A percentile compares a stretch with the other conserved stretches of the same genome.
Conservation (phyloP, 2,113 vertebrate species). For the Haliaeetus leucogaster region DNA sequence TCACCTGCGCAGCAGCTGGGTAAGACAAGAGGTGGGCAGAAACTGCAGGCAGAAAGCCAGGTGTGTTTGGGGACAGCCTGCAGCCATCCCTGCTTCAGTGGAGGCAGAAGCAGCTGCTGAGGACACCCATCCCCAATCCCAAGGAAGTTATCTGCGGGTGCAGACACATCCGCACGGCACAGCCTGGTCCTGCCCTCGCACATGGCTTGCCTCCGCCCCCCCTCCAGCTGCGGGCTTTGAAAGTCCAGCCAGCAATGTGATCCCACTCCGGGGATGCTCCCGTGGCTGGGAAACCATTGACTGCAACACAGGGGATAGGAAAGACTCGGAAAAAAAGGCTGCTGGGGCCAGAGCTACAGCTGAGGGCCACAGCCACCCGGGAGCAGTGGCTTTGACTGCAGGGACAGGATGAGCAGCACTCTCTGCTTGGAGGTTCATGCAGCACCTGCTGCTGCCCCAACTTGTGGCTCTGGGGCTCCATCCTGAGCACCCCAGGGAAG, state of each 20-base stretch:
- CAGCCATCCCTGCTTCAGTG: not conserved
- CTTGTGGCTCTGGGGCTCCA: not conserved
- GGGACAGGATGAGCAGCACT: rapidly evolving
- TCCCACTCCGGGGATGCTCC: not conserved
- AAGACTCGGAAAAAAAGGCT: not conserved
- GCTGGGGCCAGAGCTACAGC: not conserved
- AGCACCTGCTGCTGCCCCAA: not conserved
- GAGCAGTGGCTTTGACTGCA: not conserved
- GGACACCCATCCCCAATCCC: not conserved
- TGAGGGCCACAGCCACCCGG: rapidly evolving
- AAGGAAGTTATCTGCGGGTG: not conserved
- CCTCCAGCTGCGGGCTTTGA: not conserved
- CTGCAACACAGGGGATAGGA: not conserved
- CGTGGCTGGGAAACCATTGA: rapidly evolving
- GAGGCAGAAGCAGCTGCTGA: not conserved
- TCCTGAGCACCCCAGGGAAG: not conserved
- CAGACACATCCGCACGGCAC: not conserved
- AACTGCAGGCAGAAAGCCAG: not conserved
- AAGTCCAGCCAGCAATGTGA: not conserved
- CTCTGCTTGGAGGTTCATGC: not conserved
- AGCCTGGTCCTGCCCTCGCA: not conserved
- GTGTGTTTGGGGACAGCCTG: not conserved
- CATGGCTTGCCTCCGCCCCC: rapidly evolving
- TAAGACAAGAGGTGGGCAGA: not conserved
- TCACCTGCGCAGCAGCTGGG: not conserved